Evolutionary conservation across 2,797 vertebrate genomes (phyloP).

Genomic region (Sandelia bainsii): DNA sequence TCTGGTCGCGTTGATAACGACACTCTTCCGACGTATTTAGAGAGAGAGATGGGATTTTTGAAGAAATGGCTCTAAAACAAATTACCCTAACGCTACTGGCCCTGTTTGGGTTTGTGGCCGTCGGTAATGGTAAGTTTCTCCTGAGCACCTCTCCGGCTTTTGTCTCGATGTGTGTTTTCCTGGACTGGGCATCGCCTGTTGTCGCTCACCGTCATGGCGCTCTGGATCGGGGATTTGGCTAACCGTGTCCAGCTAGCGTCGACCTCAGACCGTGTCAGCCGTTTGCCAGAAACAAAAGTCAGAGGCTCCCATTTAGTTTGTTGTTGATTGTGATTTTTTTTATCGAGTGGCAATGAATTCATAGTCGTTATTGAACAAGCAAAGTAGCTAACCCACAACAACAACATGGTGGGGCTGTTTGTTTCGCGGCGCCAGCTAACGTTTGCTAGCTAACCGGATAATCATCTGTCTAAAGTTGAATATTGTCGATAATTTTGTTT

Average conservation of each 20-base stretch:
- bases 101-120: constrained; percentile 74
- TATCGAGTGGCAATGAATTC: background rate
- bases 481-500: background rate
- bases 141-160: constrained; percentile 70
- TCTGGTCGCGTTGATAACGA: constrained; percentile 77
- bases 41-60: constrained; percentile 85
- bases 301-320: background rate
- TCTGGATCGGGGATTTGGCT: constrained; percentile 70
- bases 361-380: constrained; percentile 17
- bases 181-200: constrained; percentile 80
- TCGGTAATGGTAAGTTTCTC: constrained; percentile 82
- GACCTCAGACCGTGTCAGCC: constrained; percentile 45
- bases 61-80: constrained; percentile 82
- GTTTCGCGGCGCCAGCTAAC: constrained; percentile 63
- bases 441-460: constrained; percentile 37
- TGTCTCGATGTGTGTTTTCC: constrained; percentile 76
- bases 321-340: background rate
- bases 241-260: constrained; percentile 60
- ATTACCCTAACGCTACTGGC: constrained; percentile 71
- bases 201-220: constrained; percentile 84
- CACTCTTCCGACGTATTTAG: constrained; percentile 78
- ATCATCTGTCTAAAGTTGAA: constrained; percentile 51
- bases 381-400: constrained; percentile 70
- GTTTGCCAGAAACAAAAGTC: background rate
- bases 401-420: constrained; percentile 73